These are phyloP conservation scores for Amia ocellicauda DNA, from an alignment of 2,113 vertebrate genomes.

Conservation along the genomic window DNA sequence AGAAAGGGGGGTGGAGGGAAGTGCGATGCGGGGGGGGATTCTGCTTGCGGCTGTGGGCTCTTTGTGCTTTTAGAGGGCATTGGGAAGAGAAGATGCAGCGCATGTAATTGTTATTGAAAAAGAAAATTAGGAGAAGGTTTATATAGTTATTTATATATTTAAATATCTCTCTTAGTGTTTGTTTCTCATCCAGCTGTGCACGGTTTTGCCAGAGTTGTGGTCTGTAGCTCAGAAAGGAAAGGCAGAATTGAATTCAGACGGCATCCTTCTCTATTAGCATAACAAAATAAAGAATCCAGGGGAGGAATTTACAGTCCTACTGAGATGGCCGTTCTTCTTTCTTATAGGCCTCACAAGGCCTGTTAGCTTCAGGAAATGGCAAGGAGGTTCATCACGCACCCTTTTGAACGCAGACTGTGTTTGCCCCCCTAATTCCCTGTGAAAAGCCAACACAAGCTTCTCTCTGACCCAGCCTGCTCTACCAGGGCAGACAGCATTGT, in stretches of 20 bases:
- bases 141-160: too few relatives aligned
- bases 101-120: constrained; percentile 65
- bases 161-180: too few relatives aligned
- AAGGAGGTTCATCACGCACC: background rate
- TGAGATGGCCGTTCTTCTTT: background rate
- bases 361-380: background rate
- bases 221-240: constrained; percentile 21
- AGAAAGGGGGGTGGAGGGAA: constrained; percentile 55
- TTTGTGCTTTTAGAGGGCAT: constrained; percentile 54
- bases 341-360: background rate
- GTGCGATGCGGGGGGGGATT: constrained; percentile 60
- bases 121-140: too few relatives aligned
- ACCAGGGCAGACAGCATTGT: too few relatives aligned
- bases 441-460: too few relatives aligned
- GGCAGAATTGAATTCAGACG: background rate
- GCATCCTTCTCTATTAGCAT: too few relatives aligned
- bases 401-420: background rate
- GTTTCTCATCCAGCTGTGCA: constrained; percentile 48
- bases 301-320: background rate
- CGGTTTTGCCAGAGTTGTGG: constrained; percentile 53
- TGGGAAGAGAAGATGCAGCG: constrained; percentile 55
- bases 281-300: too few relatives aligned
- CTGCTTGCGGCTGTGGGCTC: constrained; percentile 57
- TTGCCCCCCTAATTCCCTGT: too few relatives aligned
- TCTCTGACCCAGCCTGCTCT: too few relatives aligned